Conservation (phyloP, 1,140 invertebrate species). For the Bradynema listronoti region DNA sequence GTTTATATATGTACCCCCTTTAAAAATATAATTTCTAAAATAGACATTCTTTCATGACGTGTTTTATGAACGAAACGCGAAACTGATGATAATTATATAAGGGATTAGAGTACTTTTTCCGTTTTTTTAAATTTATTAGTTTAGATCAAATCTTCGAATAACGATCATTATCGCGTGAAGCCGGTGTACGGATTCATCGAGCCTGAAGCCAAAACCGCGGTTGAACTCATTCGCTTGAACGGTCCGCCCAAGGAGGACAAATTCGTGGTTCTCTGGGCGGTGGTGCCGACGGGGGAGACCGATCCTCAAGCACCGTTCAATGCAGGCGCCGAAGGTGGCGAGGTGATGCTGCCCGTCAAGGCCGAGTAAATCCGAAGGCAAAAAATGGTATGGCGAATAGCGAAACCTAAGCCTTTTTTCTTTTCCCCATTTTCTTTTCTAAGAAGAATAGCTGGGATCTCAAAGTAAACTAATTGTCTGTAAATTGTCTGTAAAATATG, state of each 20-base stretch:
- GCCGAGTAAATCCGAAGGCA: too few relatives aligned
- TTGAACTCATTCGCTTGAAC: slow-evolving; percentile 38
- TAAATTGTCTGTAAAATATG: too few relatives aligned
- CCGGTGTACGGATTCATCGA: slow-evolving; percentile 43
- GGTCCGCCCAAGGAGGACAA: slow-evolving; percentile 48
- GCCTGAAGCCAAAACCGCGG: slow-evolving; percentile 25
- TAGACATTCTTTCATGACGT: neutral
- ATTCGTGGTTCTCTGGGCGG: slow-evolving; percentile 46
- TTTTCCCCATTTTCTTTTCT: too few relatives aligned
- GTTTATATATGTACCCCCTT: neutral
- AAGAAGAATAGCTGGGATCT: too few relatives aligned
- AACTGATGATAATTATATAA: neutral
- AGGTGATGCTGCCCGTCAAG: slow-evolving; percentile 30
- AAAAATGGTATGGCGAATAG: too few relatives aligned
- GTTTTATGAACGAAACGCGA: neutral
- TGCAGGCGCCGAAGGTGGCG: slow-evolving; percentile 32
- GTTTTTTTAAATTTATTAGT: neutral
- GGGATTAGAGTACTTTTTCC: neutral
- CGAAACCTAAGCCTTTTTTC: too few relatives aligned
- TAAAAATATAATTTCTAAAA: neutral
- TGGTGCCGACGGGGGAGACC: slow-evolving; percentile 40
- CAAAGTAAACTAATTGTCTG: too few relatives aligned
- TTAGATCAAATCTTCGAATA: slow-evolving; percentile 41
- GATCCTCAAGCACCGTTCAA: slow-evolving; percentile 41
- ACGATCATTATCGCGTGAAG: slow-evolving; percentile 44